A percentile compares a stretch with the other conserved stretches of the same genome.
These are phyloP conservation scores for Melanerpes aurifrons DNA, from an alignment of 2,113 vertebrate species.

Conservation along the genomic window DNA sequence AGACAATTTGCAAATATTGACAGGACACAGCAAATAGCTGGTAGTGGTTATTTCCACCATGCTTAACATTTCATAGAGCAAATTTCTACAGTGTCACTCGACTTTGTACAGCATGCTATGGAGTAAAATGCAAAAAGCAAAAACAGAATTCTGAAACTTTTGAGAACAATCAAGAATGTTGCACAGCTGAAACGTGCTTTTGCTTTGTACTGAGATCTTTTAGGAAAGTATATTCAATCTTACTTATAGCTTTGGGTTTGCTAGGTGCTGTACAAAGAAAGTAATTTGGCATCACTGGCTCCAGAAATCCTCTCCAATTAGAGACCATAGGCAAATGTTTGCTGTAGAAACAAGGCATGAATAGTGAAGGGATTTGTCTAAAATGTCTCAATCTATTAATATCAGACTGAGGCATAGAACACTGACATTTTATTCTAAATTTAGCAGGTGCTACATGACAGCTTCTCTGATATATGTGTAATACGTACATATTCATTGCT, in stretches of 20 bases:
- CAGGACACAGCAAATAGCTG: neutral
- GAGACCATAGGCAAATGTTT: neutral
- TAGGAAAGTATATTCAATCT: neutral
- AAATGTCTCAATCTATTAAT: neutral
- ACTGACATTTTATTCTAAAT: neutral
- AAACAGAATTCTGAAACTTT: neutral
- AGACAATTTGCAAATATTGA: neutral
- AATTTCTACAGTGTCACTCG: neutral
- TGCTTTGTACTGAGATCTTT: neutral
- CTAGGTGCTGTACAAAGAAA: neutral
- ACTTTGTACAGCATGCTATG: neutral
- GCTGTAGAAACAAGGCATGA: neutral
- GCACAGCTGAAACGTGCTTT: neutral
- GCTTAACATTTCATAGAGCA: neutral
- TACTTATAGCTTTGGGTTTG: neutral
- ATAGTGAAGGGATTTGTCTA: neutral
- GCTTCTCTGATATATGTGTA: neutral
- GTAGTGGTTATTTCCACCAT: neutral
- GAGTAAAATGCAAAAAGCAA: neutral
- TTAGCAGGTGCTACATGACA: neutral
- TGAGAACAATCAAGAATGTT: rapidly evolving
- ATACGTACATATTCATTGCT: neutral
- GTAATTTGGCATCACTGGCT: neutral
- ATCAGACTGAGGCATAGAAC: neutral
- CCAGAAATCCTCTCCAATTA: neutral